Conservation (phyloP, 1,140 invertebrate genomes). For the Macrostomum lignano region DNA sequence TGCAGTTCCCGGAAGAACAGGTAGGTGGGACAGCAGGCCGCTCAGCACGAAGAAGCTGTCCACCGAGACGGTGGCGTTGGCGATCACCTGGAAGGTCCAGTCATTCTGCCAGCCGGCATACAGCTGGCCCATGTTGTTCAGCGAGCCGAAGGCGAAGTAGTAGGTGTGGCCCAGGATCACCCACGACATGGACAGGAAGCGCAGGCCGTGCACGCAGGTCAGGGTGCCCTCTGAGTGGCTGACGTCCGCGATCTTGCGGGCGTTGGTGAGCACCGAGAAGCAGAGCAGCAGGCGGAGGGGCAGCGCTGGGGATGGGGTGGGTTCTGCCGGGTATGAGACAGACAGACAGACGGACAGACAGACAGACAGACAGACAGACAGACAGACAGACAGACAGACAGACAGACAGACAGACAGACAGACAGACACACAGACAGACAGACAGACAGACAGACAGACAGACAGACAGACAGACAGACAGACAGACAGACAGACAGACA, state of each 20-base stretch:
- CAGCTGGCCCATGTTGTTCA: slow-evolving; percentile 7
- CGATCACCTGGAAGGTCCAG: slow-evolving; percentile 14
- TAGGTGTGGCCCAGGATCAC: slow-evolving; percentile 44
- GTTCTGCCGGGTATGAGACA: background rate
- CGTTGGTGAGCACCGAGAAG: too few relatives aligned
- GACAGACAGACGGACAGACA: too few relatives aligned
- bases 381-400: too few relatives aligned
- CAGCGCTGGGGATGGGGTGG: background rate
- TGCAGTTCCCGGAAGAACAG: slow-evolving; percentile 28
- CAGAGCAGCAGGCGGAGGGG: too few relatives aligned
- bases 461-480: too few relatives aligned
- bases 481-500: slow-evolving; percentile 7
- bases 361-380: too few relatives aligned
- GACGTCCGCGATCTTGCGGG: too few relatives aligned
- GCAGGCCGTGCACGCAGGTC: slow-evolving; percentile 15
- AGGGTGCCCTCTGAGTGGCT: too few relatives aligned
- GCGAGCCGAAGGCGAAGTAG: slow-evolving; percentile 26
- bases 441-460: too few relatives aligned
- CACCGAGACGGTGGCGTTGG: slow-evolving; percentile 57
- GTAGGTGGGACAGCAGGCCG: slow-evolving; percentile 21
- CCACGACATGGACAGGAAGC: slow-evolving; percentile 38
- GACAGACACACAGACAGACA: too few relatives aligned
- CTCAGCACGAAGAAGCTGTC: slow-evolving; percentile 54
- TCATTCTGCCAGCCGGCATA: slow-evolving; percentile 7
- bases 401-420: too few relatives aligned